These are phyloP conservation scores for Oxycera nigricornis DNA, from an alignment of 2,888 invertebrate genomes.

Conservation along the genomic window DNA sequence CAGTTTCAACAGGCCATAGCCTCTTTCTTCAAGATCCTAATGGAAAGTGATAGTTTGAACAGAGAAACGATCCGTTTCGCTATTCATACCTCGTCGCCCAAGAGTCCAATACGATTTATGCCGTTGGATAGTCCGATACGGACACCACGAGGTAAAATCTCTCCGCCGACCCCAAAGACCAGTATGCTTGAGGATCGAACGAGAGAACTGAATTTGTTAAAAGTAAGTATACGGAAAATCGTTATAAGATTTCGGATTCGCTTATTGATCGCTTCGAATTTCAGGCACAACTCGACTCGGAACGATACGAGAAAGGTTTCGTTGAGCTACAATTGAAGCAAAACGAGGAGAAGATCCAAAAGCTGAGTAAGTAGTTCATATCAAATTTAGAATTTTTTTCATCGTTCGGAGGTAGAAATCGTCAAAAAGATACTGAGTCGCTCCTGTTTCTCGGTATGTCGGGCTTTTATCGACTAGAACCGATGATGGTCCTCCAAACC, in stretches of 20 bases:
- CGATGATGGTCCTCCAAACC: too few relatives aligned
- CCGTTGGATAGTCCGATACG: constrained; percentile 48
- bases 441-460: too few relatives aligned
- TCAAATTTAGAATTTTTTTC: background rate
- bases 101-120: constrained; percentile 17
- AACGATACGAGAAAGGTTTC: constrained; percentile 56
- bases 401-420: too few relatives aligned
- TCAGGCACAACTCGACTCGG: constrained; percentile 57
- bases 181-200: constrained; percentile 56
- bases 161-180: constrained; percentile 56
- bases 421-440: too few relatives aligned
- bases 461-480: too few relatives aligned
- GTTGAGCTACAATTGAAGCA: constrained; percentile 56
- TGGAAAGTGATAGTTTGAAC: constrained; percentile 50
- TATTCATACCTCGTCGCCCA: constrained; percentile 49
- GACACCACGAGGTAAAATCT: constrained; percentile 50
- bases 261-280: background rate
- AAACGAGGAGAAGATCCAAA: constrained; percentile 53
- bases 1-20: constrained; percentile 54
- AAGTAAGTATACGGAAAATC: constrained; percentile 49
- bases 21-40: constrained; percentile 53
- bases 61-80: constrained; percentile 52
- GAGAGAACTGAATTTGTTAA: constrained; percentile 55
- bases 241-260: background rate
- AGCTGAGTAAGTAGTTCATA: constrained; percentile 50